Base-by-base conservation (phyloP, 2,888 invertebrate species). In the Drosophila buzzatii region DNA sequence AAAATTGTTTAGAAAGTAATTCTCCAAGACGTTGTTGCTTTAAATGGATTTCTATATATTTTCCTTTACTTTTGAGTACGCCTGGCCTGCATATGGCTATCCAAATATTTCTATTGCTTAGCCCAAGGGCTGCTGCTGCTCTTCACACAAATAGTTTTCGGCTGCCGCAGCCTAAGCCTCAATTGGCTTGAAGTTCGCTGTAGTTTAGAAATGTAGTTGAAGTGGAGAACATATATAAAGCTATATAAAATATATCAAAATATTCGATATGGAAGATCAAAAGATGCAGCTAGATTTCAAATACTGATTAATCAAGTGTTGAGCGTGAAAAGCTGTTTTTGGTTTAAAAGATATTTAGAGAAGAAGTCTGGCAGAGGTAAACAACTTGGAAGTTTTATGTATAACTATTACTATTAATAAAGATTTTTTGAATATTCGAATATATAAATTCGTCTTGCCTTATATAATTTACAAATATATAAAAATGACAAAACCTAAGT, bases 1-100 rank as follows among this genome's bases (percentile, higher is more conserved):
- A 68, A 76, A 70, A 76, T 66, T 85, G 85, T 73, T 85, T 85
- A 76, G 76, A 81, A 84, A 78, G 71, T 81, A 68, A 77, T 81
- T 73, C 64, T 73, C 64, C 69, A 62, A 83, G 66, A 69, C 59
- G 65, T 61, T 76, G 65, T 61, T 76, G 68, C 64, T 56, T 62
- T 4, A 39, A 64, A 62, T 64, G 62, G 45, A 49, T 60, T 57
- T 67, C 10, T 45, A 31, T 47, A 39, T 23, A 6, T 39, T 57
- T 33, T 12, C 18, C 31, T 33, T n/a, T 12, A 10, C 12, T 33
- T n/a, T 16, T 18, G 44, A 61, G 27, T 60, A 27, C 27, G 56
- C 27, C 14, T 44, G 3, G 27, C 39, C 47, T 39, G 59, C 59
- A 59, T 18, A 59, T 61, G 33, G 58, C 39, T 18, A 58, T 53